These are phyloP conservation scores for Hafferia zeledoni DNA, from an alignment of 2,797 vertebrate genomes.

Conservation along the genomic window DNA sequence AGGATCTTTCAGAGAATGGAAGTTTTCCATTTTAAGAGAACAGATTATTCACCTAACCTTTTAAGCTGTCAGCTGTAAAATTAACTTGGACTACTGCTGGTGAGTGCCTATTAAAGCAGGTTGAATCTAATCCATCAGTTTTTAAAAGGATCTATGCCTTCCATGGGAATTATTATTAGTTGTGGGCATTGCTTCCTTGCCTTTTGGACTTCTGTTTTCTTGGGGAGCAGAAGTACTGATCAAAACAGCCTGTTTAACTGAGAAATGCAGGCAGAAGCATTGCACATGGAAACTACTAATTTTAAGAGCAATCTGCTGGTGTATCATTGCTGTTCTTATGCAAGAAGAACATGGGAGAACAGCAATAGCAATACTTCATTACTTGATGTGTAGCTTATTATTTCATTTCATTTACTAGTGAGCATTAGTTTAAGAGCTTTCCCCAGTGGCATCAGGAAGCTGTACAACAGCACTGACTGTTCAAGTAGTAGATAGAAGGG, in stretches of 20 bases:
- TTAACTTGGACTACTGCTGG: background rate
- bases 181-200: background rate
- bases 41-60: background rate
- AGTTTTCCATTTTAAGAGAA: background rate
- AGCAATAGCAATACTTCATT: background rate
- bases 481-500: background rate
- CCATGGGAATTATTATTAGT: background rate
- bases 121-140: background rate
- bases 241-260: background rate
- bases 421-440: background rate
- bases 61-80: background rate
- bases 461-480: background rate
- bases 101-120: background rate
- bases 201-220: background rate
- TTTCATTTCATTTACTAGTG: background rate
- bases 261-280: background rate
- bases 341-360: background rate
- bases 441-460: background rate
- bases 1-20: background rate
- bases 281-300: background rate
- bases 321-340: background rate
- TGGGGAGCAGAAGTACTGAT: background rate
- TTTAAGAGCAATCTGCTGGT: background rate
- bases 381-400: background rate
- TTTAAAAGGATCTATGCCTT: background rate